Evolutionary conservation across 2,888 invertebrate species (phyloP).

Genomic region (Pristionchus arcanus): DNA sequence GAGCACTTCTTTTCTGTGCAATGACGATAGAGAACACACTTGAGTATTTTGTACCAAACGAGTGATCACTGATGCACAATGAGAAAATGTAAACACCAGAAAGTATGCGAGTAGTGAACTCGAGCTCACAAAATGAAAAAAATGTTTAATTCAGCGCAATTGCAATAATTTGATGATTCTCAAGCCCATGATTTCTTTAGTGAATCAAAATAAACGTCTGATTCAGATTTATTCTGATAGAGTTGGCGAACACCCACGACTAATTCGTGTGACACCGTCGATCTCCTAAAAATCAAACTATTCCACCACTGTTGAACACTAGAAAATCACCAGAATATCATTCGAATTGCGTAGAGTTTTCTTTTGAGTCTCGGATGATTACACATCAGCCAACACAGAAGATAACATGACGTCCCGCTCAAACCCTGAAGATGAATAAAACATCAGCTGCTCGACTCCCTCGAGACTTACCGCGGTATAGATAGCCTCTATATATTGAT

Average conservation of each 20-base stretch:
- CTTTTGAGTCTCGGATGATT: neutral
- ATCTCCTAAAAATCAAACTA: neutral
- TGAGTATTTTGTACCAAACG: too few species aligned
- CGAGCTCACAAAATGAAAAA: too few species aligned
- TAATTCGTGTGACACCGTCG: neutral
- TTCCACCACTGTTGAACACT: too few species aligned
- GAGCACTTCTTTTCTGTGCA: too few species aligned
- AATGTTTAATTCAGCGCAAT: too few species aligned
- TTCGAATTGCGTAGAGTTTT: neutral
- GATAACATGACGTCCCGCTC: neutral
- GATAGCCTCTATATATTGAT: neutral
- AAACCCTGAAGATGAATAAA: neutral
- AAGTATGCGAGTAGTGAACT: too few species aligned
- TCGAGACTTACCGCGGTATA: neutral
- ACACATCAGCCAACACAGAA: slow-evolving; percentile 11
- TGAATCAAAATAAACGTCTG: neutral
- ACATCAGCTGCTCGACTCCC: neutral
- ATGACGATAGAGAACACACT: too few species aligned
- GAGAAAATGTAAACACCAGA: too few species aligned
- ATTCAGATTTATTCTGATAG: neutral
- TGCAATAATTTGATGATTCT: neutral
- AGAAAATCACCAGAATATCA: neutral
- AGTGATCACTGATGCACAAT: too few species aligned
- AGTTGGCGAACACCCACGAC: neutral
- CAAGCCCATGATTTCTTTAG: neutral